A percentile compares a stretch with the other conserved stretches of the same genome.
These are phyloP conservation scores for Pangasianodon gigas DNA, from an alignment of 2,113 vertebrate genomes.

Conservation along the genomic window DNA sequence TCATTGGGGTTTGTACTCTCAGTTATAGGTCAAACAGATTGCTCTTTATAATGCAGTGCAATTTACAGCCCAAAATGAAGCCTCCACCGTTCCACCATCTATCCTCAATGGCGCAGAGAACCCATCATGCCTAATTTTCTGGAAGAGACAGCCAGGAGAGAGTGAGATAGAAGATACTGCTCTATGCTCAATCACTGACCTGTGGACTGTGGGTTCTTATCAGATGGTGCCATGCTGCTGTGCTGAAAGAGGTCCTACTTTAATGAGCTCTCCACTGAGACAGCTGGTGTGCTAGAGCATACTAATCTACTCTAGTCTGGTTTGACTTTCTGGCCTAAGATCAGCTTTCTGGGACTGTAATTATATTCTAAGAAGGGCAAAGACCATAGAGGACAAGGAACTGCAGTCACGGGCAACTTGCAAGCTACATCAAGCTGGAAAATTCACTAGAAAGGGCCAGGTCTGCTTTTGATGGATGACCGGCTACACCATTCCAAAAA, in stretches of 20 bases:
- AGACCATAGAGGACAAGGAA: slow-evolving; percentile 9
- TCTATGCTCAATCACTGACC: slow-evolving; percentile 35
- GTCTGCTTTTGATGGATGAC: not conserved
- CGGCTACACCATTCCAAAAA: not conserved
- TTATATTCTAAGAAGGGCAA: slow-evolving; percentile 24
- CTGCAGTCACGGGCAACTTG: slow-evolving; percentile 31
- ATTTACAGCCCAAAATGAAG: not conserved
- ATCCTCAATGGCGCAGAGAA: not conserved
- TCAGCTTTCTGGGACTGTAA: slow-evolving; percentile 31
- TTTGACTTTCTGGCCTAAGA: slow-evolving; percentile 29
- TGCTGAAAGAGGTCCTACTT: slow-evolving; percentile 27
- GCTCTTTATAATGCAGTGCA: not conserved
- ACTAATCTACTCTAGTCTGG: slow-evolving; percentile 32
- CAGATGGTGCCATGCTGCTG: slow-evolving; percentile 30
- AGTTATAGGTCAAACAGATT: slow-evolving; percentile 1
- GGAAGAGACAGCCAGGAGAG: not conserved
- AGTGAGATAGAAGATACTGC: slow-evolving; percentile 21
- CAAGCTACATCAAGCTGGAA: not conserved
- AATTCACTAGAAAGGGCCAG: not conserved
- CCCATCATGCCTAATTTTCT: not conserved
- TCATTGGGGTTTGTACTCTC: not conserved
- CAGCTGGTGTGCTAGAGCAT: slow-evolving; percentile 28
- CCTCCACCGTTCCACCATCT: not conserved
- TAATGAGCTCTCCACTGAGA: slow-evolving; percentile 45
- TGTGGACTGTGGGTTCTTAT: slow-evolving; percentile 39